These are phyloP conservation scores for Drosophila lini DNA, from an alignment of 1,140 invertebrate genomes.

Conservation along the genomic window DNA sequence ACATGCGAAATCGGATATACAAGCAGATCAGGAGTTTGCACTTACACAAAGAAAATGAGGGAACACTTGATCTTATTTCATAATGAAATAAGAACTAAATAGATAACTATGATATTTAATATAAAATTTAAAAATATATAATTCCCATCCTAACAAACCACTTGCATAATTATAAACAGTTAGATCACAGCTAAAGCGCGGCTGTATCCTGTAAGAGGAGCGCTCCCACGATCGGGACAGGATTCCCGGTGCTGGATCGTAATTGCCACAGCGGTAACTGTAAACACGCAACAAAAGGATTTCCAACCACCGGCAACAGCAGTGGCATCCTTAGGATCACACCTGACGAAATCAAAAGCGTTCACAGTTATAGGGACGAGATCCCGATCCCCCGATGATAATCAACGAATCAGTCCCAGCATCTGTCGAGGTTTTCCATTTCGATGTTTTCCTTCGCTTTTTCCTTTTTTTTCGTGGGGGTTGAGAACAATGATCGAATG, in stretches of 20 bases:
- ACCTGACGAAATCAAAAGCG: constrained; percentile 81
- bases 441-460: constrained; percentile 37
- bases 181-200: constrained; percentile 36
- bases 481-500: constrained; percentile 44
- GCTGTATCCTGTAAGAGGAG: constrained; percentile 66
- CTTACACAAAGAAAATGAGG: background rate
- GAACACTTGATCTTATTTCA: background rate
- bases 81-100: no score
- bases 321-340: constrained; percentile 48
- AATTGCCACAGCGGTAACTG: constrained; percentile 69
- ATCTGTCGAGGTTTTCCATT: constrained; percentile 72
- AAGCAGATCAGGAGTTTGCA: background rate
- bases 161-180: constrained; percentile 75
- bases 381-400: constrained; percentile 56
- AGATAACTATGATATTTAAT: no score
- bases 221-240: constrained; percentile 61
- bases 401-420: constrained; percentile 68
- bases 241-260: constrained; percentile 23
- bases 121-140: background rate
- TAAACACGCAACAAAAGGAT: constrained; percentile 79
- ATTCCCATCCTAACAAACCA: constrained; percentile 31
- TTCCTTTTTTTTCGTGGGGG: constrained; percentile 51
- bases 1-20: constrained; percentile 65
- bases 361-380: constrained; percentile 65
- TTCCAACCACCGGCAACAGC: constrained; percentile 64